phyloP scores from a whole-genome alignment of 2,113 vertebrate genomes.

The Monopterus albus region DNA sequence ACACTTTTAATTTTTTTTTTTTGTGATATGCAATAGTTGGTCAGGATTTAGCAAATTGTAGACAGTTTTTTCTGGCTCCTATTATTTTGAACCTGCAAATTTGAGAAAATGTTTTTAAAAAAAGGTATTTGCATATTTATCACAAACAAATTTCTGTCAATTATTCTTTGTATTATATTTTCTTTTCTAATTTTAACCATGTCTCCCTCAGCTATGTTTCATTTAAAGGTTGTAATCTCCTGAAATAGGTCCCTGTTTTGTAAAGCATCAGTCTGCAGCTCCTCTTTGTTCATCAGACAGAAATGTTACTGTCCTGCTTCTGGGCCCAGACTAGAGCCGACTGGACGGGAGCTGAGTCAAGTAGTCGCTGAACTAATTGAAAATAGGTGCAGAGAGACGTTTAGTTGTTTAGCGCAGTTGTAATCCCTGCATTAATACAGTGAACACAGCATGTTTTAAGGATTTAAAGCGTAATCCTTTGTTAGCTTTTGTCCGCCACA shows the following conservation, averaged over 20 bases:
- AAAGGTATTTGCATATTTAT: too few species aligned
- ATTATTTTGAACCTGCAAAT: too few species aligned
- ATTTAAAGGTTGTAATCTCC: not conserved
- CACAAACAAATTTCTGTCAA: too few species aligned
- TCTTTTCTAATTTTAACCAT: not conserved
- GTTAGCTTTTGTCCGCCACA: slow-evolving; percentile 67
- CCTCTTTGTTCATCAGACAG: slow-evolving; percentile 13
- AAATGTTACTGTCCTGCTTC: slow-evolving; percentile 32
- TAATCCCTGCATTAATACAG: slow-evolving; percentile 77
- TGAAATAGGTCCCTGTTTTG: not conserved
- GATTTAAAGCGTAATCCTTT: slow-evolving; percentile 77
- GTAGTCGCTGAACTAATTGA: slow-evolving; percentile 62
- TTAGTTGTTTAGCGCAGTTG: slow-evolving; percentile 64
- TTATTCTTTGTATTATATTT: too few species aligned
- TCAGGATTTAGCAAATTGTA: too few species aligned
- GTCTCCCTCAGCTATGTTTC: accelerated
- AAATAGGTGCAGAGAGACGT: slow-evolving; percentile 61
- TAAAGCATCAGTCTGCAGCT: not conserved
- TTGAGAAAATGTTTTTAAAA: too few species aligned
- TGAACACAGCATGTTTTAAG: slow-evolving; percentile 58
- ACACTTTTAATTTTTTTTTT: too few species aligned
- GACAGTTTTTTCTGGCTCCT: too few species aligned
- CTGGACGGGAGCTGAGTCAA: slow-evolving; percentile 51
- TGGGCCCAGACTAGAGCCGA: not conserved
- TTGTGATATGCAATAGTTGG: too few species aligned